A percentile compares a stretch with the other conserved stretches of the same genome.
Evolutionary conservation across 2,888 invertebrate species (phyloP).

Genomic region (Acholoe squamosa): DNA sequence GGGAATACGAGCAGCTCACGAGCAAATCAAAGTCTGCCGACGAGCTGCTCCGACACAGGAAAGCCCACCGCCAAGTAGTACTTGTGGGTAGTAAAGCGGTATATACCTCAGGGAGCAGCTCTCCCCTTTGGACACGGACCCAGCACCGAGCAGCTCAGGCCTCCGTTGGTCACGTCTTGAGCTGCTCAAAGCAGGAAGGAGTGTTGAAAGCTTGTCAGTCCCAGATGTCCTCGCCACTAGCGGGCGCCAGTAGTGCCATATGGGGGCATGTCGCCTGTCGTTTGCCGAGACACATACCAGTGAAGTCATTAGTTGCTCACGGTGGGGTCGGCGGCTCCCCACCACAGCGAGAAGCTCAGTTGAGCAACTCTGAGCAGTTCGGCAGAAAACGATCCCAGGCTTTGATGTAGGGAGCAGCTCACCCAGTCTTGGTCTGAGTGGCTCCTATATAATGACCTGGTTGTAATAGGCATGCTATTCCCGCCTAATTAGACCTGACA

Average conservation of each 20-base stretch:
- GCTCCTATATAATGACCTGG: neutral
- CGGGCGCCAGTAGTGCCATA: slow-evolving; percentile 29
- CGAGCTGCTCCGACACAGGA: neutral
- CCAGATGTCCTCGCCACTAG: slow-evolving; percentile 27
- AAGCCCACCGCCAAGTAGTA: neutral
- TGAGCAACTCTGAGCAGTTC: slow-evolving; percentile 11
- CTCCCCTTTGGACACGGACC: neutral
- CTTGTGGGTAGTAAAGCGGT: neutral
- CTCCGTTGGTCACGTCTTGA: neutral
- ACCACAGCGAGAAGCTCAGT: neutral
- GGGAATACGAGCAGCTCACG: neutral
- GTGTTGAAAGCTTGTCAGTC: slow-evolving; percentile 54
- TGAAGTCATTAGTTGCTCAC: slow-evolving; percentile 13
- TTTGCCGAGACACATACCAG: slow-evolving; percentile 37
- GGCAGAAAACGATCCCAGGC: neutral
- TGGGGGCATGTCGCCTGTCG: slow-evolving; percentile 54
- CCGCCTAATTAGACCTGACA: neutral
- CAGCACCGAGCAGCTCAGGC: neutral
- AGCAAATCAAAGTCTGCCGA: neutral
- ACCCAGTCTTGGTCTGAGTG: neutral
- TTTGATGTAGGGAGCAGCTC: slow-evolving; percentile 24
- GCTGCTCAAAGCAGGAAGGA: neutral
- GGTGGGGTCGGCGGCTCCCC: neutral
- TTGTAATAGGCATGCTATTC: neutral
- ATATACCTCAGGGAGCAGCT: neutral